A percentile compares a stretch with the other conserved stretches of the same genome.
These are phyloP conservation scores for Dallia pectoralis DNA, from an alignment of 2,797 vertebrate genomes.

Conservation along the genomic window DNA sequence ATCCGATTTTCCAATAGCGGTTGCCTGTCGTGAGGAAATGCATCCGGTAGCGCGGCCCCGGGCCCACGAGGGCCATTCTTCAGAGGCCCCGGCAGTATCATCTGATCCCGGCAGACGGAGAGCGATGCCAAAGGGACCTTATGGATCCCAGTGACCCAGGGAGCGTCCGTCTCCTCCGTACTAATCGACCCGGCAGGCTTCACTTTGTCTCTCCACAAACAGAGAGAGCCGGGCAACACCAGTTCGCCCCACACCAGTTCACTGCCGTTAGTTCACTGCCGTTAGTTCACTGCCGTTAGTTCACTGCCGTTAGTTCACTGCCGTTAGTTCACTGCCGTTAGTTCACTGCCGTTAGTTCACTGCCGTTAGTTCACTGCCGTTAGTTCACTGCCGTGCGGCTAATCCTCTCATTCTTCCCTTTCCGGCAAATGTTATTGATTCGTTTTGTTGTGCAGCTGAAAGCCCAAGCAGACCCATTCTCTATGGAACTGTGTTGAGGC, in stretches of 20 bases:
- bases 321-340: too few relatives aligned
- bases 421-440: constrained; percentile 39
- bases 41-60: constrained; percentile 53
- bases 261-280: too few relatives aligned
- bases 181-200: constrained; percentile 65
- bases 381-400: constrained; percentile 43
- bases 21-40: constrained; percentile 59
- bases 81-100: constrained; percentile 56
- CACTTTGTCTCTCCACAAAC: constrained; percentile 59
- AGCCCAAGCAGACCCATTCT: constrained; percentile 27
- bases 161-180: constrained; percentile 53
- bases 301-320: too few relatives aligned
- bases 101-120: constrained; percentile 70
- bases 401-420: constrained; percentile 31
- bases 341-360: too few relatives aligned
- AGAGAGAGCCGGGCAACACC: constrained; percentile 40
- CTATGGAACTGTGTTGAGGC: constrained; percentile 14
- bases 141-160: constrained; percentile 58
- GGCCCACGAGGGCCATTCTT: constrained; percentile 59
- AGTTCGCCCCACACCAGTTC: too few relatives aligned
- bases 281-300: too few relatives aligned
- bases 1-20: constrained; percentile 51
- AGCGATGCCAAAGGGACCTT: constrained; percentile 55
- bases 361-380: too few relatives aligned
- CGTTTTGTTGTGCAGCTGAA: constrained; percentile 38